These are phyloP conservation scores for Calliscelio sp. DNA, from an alignment of 2,888 invertebrate species.

Conservation along the genomic window DNA sequence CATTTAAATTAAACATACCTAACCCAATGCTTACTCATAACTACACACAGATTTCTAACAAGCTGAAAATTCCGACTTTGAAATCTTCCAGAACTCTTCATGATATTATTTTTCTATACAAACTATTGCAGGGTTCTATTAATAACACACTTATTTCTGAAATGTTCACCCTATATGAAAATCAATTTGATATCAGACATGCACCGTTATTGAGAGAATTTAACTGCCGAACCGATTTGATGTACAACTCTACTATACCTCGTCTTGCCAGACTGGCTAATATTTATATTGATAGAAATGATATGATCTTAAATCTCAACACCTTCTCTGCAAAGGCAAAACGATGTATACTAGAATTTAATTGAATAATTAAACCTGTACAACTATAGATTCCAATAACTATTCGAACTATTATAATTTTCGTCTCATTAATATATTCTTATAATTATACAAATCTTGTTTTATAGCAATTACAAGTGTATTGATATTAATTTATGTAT, in stretches of 20 bases:
- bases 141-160: not conserved
- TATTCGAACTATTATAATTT: no score
- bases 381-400: no score
- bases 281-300: not conserved
- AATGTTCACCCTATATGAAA: not conserved
- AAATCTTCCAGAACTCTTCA: not conserved
- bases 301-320: no score
- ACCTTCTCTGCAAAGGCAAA: no score
- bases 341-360: no score
- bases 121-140: not conserved
- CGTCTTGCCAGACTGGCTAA: not conserved
- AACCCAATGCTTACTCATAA: conserved; percentile 25
- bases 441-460: no score
- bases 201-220: not conserved
- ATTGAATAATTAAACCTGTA: no score
- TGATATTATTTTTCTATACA: conserved; percentile 3
- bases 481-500: no score
- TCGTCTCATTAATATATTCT: no score
- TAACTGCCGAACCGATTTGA: not conserved
- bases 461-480: no score
- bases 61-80: not conserved
- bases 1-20: conserved; percentile 12
- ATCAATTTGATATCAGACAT: not conserved
- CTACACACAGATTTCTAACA: conserved; percentile 4
- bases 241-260: conserved; percentile 2